Evolutionary conservation across 1,140 invertebrate species (phyloP).

Genomic region (Neodiprion virginianus): DNA sequence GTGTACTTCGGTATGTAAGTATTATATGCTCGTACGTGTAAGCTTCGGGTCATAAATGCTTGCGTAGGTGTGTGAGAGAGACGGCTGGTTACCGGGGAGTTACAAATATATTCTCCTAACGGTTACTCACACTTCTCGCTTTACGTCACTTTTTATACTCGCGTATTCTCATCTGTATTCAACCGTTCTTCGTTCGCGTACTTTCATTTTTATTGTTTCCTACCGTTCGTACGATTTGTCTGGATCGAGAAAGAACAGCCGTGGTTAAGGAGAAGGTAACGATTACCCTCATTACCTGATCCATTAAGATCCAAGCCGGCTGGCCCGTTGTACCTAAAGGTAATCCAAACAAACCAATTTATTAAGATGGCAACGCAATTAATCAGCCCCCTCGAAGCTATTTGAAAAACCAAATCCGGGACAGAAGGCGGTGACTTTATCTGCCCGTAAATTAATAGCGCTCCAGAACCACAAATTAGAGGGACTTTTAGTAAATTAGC

Average conservation of each 20-base stretch:
- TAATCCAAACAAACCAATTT: conserved; percentile 31
- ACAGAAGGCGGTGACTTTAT: not conserved
- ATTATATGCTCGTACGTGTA: not conserved
- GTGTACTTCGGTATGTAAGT: not conserved
- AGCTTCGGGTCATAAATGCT: too few species aligned
- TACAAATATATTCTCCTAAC: too few species aligned
- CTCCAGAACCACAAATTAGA: conserved; percentile 16
- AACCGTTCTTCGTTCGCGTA: too few species aligned
- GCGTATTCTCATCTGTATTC: too few species aligned
- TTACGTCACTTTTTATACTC: too few species aligned
- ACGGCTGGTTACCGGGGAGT: too few species aligned
- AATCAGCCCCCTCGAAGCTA: conserved; percentile 28
- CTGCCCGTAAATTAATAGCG: conserved; percentile 30
- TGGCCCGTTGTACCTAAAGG: not conserved
- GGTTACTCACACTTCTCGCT: too few species aligned
- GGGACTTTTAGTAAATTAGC: conserved; percentile 32
- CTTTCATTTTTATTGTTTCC: too few species aligned
- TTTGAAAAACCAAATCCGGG: conserved; percentile 2
- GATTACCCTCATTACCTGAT: conserved; percentile 16
- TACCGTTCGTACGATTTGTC: conserved; percentile 28
- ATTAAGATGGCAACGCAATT: conserved; percentile 30
- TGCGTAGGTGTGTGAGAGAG: too few species aligned
- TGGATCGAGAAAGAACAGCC: conserved; percentile 20
- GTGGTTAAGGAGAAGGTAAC: conserved; percentile 1
- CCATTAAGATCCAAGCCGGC: conserved; percentile 19